Base-by-base conservation (phyloP, 2,888 invertebrate species). In the Asteroscopus sphinx region DNA sequence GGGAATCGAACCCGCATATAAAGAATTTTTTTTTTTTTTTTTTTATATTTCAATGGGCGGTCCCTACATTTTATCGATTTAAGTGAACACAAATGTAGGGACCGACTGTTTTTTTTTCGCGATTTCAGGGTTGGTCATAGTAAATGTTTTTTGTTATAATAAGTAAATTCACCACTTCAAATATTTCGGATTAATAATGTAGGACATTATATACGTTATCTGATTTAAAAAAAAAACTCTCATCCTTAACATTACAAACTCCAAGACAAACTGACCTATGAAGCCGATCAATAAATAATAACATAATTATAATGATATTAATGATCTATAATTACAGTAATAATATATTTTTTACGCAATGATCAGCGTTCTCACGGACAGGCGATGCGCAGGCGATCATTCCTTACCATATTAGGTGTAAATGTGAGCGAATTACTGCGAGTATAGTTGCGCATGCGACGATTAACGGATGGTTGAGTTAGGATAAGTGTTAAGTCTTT, bases 251-350 rank as follows among this genome's bases (percentile, higher is more conserved):
- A 48, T 65, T 45, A 54, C 60, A 66, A 48, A 54, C 40, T 28
- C 32, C 32, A 15, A n/a, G 61, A 54, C 40, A 37, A 61, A 55
- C n/a, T 61, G 41, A 67, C 61, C 45, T 67, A 61, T 46, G 25
- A 49, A 64, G 46, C 11, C 25, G 28, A 67, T 49, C 67, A 46
- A 54, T 55, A 67, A 44, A 37, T 12, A 40, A 58, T 39, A n/a
- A 53, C 53, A 21, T 21, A 21, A 66, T 45, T 36, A 49, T 49
- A 68, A 62, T 68, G 41, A 68, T 68, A 36, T 52, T 49, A 68
- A 62, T 68, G 41, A 68, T 68, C 40, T 52, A 52, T 67, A 69
- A 68, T 67, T 68, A 53, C 44, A 45, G 52, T 63, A 63, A 52
- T 63, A 45, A 46, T 46, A 60, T 67, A 68, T 60, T 60, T 67